Evolutionary conservation across 2,797 vertebrate genomes (phyloP).

Genomic region (Urophycis tenuis): DNA sequence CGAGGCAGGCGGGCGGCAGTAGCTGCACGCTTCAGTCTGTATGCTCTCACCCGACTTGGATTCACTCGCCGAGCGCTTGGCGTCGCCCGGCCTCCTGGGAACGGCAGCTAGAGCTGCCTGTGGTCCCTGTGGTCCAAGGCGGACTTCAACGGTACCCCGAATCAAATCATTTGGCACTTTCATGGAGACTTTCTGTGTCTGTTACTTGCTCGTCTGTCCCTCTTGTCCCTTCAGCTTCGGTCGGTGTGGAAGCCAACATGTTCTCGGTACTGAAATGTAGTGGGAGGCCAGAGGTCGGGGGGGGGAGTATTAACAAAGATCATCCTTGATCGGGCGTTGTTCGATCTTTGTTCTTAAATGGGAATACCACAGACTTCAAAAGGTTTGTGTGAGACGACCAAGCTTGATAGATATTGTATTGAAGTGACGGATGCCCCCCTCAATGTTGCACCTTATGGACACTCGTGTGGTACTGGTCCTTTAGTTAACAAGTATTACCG

Average conservation of each 20-base stretch:
- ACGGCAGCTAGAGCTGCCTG: not conserved
- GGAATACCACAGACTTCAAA: slow-evolving; percentile 2
- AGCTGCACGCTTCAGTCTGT: slow-evolving; percentile 40
- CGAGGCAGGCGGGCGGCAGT: slow-evolving; percentile 14
- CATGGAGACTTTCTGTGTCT: slow-evolving; percentile 26
- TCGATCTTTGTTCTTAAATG: slow-evolving; percentile 12
- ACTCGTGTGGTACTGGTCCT: not conserved
- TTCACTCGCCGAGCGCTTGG: not conserved
- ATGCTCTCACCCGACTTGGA: slow-evolving; percentile 51
- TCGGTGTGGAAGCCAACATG: not conserved
- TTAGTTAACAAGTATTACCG: not conserved
- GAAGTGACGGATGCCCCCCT: not conserved
- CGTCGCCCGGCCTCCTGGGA: not conserved
- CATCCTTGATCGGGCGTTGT: slow-evolving; percentile 10
- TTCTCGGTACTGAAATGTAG: not conserved
- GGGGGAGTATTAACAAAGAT: not conserved
- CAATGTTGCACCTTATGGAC: not conserved
- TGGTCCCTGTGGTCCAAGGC: not conserved
- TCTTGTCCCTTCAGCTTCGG: slow-evolving; percentile 8
- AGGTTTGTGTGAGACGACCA: not conserved
- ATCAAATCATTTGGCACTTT: slow-evolving; percentile 55
- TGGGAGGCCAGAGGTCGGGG: not conserved
- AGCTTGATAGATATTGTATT: not conserved
- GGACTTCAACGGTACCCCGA: slow-evolving; percentile 27
- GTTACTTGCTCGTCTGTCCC: slow-evolving; percentile 24